A percentile compares a stretch with the other conserved stretches of the same genome.
phyloP scores from a whole-genome alignment of 1,140 invertebrate species.

The Panagrolaimus sp. region DNA sequence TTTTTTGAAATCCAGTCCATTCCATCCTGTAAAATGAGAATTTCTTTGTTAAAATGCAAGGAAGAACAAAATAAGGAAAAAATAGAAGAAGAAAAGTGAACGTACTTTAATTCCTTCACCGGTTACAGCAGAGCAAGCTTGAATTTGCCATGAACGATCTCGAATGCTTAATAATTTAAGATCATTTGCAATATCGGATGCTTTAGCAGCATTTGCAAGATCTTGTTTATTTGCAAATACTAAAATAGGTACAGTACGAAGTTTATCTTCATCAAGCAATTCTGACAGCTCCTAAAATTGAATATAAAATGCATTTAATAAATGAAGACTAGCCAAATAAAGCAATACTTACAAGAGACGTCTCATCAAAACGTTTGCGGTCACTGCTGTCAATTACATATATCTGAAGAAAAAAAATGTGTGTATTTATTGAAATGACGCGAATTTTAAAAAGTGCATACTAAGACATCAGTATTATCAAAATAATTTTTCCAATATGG shows the following conservation, averaged over 20 bases:
- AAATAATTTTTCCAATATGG: constrained; percentile 99
- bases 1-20: constrained; percentile 52
- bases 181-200: constrained; percentile 81
- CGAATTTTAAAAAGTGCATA: no score
- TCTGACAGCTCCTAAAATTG: constrained; percentile 73
- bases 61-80: background rate
- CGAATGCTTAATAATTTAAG: constrained; percentile 74
- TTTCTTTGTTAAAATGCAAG: background rate
- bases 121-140: constrained; percentile 82
- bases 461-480: constrained; percentile 95
- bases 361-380: constrained; percentile 84
- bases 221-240: constrained; percentile 99
- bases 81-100: no score
- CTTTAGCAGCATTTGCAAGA: constrained; percentile 74
- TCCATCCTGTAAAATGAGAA: constrained; percentile 31
- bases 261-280: constrained; percentile 83
- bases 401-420: constrained; percentile 70
- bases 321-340: no score
- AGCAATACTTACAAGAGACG: constrained; percentile 66
- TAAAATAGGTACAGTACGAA: constrained; percentile 71
- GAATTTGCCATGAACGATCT: constrained; percentile 94
- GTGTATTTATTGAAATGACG: background rate
- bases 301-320: no score
- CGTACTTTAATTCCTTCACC: constrained; percentile 80
- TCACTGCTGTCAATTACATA: constrained; percentile 97